phyloP scores from a whole-genome alignment of 2,888 invertebrate species.

The Nomada flava region DNA sequence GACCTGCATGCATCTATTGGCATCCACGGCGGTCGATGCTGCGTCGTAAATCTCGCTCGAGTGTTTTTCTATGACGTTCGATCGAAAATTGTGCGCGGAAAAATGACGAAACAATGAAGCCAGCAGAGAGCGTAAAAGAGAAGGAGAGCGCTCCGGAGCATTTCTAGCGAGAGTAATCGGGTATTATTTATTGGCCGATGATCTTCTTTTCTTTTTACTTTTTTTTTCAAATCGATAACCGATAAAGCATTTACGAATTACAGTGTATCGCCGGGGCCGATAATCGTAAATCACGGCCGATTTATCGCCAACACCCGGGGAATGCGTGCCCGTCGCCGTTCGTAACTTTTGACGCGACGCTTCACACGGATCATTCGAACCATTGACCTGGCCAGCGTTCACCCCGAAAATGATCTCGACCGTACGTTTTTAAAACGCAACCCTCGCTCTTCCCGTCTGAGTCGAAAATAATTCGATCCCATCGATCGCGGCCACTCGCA shows the following conservation, averaged over 20 bases:
- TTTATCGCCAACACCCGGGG: constrained; percentile 36
- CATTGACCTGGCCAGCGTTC: constrained; percentile 47
- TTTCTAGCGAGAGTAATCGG: constrained; percentile 34
- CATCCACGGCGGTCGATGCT: not conserved
- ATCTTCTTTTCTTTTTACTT: constrained; percentile 39
- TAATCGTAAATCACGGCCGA: constrained; percentile 51
- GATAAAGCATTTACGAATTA: constrained; percentile 42
- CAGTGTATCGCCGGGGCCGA: constrained; percentile 13
- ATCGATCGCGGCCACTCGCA: constrained; percentile 10
- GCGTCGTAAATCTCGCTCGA: constrained; percentile 31
- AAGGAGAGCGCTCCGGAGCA: not conserved
- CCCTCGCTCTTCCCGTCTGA: constrained; percentile 2
- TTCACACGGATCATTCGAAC: constrained; percentile 52
- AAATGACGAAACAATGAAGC: not conserved
- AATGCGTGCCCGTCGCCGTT: constrained; percentile 21
- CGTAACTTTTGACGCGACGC: constrained; percentile 58
- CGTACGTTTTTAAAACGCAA: not conserved
- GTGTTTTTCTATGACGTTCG: not conserved
- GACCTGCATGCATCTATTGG: constrained; percentile 47
- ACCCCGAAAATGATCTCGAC: constrained; percentile 42
- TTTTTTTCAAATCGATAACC: constrained; percentile 10
- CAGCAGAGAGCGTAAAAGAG: not conserved
- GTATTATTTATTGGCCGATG: constrained; percentile 38
- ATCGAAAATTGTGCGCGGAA: not conserved
- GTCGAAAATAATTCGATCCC: constrained; percentile 29